Base-by-base conservation (phyloP, 1,140 invertebrate species). In the Nixonia krombeini region DNA sequence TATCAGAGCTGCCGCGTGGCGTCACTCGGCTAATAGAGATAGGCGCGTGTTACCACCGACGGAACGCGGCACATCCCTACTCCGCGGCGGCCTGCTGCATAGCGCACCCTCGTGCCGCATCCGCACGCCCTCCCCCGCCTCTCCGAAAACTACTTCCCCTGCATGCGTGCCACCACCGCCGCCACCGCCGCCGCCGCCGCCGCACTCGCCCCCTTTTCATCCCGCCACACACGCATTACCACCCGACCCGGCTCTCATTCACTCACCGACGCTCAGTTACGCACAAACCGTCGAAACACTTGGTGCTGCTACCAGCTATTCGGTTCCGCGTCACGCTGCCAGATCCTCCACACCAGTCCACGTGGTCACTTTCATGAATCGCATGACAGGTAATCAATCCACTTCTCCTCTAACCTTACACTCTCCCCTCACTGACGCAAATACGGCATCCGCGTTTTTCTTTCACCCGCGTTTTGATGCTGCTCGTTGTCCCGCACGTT, bases 261-360 rank as follows among this genome's bases (percentile, higher is more conserved):
- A 83, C 72, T 83, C 78, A 79, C 73, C 65, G 56, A 59, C 70
- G 83, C 79, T 84, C 82, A 85, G 83, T 85, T 83, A 81, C 82
- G 76, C 81, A 76, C 75, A 73, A 71, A 72, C 78, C 81, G 81
- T 81, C 80, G 80, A 76, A 78, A 80, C 73, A 72, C 64, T 67
- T 81, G 67, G 72, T 67, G 45, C 72, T 31, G 33, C n/a, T n/a
- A n/a, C n/a, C n/a, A n/a, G n/a, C n/a, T n/a, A n/a, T n/a, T n/a
- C n/a, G n/a, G n/a, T n/a, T n/a, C n/a, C n/a, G n/a, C n/a, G n/a
- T n/a, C n/a, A n/a, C n/a, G n/a, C n/a, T n/a, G n/a, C n/a, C n/a
- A n/a, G n/a, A n/a, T n/a, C n/a, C n/a, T n/a, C n/a, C n/a, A n/a
- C n/a, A n/a, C n/a, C n/a, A n/a, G n/a, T 16, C 9, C 37, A 38